Base-by-base conservation (phyloP, 2,888 invertebrate species). In the Epirrhoe tristata region DNA sequence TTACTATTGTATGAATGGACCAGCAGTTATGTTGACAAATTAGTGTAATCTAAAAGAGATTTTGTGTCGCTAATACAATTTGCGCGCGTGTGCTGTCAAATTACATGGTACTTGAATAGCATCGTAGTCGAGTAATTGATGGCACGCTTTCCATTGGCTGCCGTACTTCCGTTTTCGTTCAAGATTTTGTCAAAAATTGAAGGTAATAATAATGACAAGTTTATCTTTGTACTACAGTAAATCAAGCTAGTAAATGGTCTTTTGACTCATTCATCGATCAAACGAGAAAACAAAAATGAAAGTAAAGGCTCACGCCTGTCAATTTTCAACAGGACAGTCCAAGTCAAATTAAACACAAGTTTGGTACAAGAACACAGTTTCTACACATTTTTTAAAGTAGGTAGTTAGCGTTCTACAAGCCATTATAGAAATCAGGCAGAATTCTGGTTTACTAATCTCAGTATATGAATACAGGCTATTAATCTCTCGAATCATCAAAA, bases 41-140 rank as follows among this genome's bases (percentile, higher is more conserved):
- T 88, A 89, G 91, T 87, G 87, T 92, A 91, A 92, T 93, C 89
- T 90, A 88, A 90, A 91, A 89, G 77, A 86, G 83, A 91, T 91
- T 92, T 91, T 81, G 84, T 81, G 80, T 82, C 81, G 77, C 77
- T 77, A 79, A 79, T 74, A 82, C 77, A 77, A 79, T 81, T 78
- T 79, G 74, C 72, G 82, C 84, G 81, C 85, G 85, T 84, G 84
- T 75, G 72, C 73, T 77, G 77, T 82, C 84, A 83, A 85, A 87
- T 86, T 86, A 88, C 78, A 78, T 64, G 79, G 75, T 78, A 76
- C 78, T 82, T 84, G 81, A 84, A 84, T 84, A 82, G 77, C 78
- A 74, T 76, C 77, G 74, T 74, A 71, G 55, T 43, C 46, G 52
- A 39, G 61, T 57, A 68, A 73, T 73, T 70, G 70, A 46, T 36